phyloP scores from a whole-genome alignment of 2,888 invertebrate species.

The Meloe dianella region DNA sequence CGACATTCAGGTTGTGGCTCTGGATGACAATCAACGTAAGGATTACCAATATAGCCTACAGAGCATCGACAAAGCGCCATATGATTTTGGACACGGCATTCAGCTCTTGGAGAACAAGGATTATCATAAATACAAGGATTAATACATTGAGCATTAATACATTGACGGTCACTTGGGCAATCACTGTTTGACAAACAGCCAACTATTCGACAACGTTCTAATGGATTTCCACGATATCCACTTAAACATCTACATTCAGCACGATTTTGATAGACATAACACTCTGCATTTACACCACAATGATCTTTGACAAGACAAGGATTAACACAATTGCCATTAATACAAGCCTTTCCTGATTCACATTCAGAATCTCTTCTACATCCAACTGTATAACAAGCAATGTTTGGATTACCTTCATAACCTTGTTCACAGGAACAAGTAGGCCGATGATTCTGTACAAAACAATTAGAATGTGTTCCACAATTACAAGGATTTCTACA shows the following conservation, averaged over 20 bases:
- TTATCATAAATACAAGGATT: conserved; percentile 82
- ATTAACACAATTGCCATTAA: conserved; percentile 84
- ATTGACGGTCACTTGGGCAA: conserved; percentile 84
- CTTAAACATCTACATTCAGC: conserved; percentile 81
- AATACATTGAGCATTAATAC: conserved; percentile 84
- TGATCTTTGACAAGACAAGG: conserved; percentile 82
- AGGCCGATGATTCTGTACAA: conserved; percentile 82
- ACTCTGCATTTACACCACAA: conserved; percentile 84
- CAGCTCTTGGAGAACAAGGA: conserved; percentile 77
- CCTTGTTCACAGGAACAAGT: conserved; percentile 85
- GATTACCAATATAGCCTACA: conserved; percentile 76
- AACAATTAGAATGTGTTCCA: conserved; percentile 82
- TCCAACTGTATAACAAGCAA: conserved; percentile 79
- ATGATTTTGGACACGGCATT: conserved; percentile 83
- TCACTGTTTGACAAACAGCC: conserved; percentile 88
- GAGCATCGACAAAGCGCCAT: conserved; percentile 86
- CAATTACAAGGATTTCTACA: conserved; percentile 90
- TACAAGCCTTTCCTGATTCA: conserved; percentile 80
- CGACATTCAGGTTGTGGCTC: conserved; percentile 78
- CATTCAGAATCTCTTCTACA: conserved; percentile 86
- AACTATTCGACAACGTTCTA: conserved; percentile 75
- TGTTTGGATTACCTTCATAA: conserved; percentile 86
- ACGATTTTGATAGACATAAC: conserved; percentile 73
- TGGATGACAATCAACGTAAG: conserved; percentile 80
- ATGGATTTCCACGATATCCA: conserved; percentile 82